These are phyloP conservation scores for Brachionus paranguensis DNA, from an alignment of 1,140 invertebrate species.

Conservation along the genomic window DNA sequence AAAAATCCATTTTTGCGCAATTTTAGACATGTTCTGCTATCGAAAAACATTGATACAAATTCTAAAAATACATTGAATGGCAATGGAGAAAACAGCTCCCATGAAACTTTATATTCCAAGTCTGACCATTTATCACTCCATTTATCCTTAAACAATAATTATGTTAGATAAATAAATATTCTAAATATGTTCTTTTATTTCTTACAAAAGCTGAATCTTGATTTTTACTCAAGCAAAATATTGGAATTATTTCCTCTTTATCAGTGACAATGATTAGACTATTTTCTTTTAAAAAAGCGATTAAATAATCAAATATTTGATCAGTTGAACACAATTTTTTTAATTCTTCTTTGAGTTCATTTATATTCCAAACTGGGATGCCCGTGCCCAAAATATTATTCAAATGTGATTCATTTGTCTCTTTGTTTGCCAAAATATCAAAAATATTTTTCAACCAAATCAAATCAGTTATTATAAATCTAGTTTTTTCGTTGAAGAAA, in stretches of 20 bases:
- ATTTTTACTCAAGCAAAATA: neutral
- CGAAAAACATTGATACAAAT: neutral
- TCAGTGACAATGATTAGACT: neutral
- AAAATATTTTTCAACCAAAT: neutral
- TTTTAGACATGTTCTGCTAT: neutral
- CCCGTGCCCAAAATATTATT: neutral
- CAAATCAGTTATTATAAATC: slow-evolving; percentile 22
- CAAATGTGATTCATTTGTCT: neutral
- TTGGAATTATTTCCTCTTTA: neutral
- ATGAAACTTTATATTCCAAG: slow-evolving; percentile 18
- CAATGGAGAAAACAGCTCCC: neutral
- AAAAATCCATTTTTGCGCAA: neutral
- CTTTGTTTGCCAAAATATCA: neutral
- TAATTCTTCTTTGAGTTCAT: neutral
- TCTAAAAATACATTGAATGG: neutral
- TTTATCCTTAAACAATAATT: neutral
- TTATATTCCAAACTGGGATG: neutral
- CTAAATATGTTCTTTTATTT: no score
- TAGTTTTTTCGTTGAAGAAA: neutral
- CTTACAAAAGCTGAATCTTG: neutral
- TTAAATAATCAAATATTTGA: neutral
- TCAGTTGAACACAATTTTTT: neutral
- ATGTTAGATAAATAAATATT: no score
- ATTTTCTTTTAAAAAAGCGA: neutral
- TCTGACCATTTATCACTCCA: neutral